Evolutionary conservation across 2,113 vertebrate species (phyloP).

Genomic region (Sardina pilchardus): DNA sequence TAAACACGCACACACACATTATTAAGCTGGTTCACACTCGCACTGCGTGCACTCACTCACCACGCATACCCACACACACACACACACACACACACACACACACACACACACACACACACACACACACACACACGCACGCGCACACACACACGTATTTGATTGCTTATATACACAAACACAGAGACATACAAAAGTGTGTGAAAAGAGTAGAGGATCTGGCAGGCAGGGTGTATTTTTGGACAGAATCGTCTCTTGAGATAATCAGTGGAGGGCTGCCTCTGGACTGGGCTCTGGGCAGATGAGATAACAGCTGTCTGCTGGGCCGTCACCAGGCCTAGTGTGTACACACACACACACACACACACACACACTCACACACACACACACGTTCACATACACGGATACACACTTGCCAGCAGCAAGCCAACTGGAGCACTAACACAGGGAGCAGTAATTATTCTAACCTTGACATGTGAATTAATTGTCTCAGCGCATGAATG

Average conservation of each 20-base stretch:
- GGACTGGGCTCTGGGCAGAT: conserved; percentile 43
- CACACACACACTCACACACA: not conserved
- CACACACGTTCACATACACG: not conserved
- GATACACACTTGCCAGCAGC: not conserved
- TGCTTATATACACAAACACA: conserved; percentile 21
- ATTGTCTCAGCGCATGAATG: not conserved
- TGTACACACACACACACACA: conserved; percentile 4
- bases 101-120: not conserved
- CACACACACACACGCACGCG: not conserved
- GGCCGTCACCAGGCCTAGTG: conserved; percentile 36
- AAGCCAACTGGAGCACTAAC: conserved; percentile 30
- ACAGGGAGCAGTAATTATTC: conserved; percentile 37
- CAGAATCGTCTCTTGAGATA: not conserved
- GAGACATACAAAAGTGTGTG: not conserved
- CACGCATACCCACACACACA: not conserved
- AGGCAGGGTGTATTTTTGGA: too few species aligned
- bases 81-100: not conserved
- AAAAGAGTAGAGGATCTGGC: too few species aligned
- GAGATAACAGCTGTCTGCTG: conserved; percentile 52
- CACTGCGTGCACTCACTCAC: not conserved
- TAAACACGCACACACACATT: not conserved
- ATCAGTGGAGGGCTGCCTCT: conserved; percentile 16
- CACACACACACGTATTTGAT: not conserved
- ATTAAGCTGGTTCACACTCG: not conserved
- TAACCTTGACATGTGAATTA: conserved; percentile 42